Conservation (phyloP, 2,797 vertebrate species). For the Sebastes kiyomatsui region DNA sequence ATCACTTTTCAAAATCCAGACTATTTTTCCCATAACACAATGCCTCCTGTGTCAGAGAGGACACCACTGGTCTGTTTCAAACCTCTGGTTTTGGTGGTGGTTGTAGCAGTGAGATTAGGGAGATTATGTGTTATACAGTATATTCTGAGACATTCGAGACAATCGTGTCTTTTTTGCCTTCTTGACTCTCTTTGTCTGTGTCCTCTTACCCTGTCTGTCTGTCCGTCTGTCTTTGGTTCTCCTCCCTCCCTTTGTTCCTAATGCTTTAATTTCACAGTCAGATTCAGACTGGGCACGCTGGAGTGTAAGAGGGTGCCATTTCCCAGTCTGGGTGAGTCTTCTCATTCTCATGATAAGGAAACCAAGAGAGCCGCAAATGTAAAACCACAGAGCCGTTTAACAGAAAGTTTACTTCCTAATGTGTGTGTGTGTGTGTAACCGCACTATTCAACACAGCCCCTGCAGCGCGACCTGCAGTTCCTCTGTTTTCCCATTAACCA, state of each 20-base stretch:
- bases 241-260: neutral
- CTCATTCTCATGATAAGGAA: conserved; percentile 30
- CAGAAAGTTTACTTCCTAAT: neutral
- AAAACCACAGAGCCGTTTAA: conserved; percentile 39
- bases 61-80: neutral
- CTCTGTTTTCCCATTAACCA: conserved; percentile 60
- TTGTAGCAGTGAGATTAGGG: neutral
- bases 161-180: neutral
- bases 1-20: neutral
- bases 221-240: neutral
- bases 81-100: neutral
- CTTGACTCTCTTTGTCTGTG: neutral
- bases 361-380: conserved; percentile 18
- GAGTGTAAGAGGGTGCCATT: neutral
- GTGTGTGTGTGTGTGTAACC: conserved; percentile 17
- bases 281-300: neutral
- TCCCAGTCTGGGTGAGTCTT: conserved; percentile 1
- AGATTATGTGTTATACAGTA: neutral
- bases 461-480: conserved; percentile 7
- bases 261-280: conserved; percentile 29
- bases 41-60: neutral
- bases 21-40: too few species aligned
- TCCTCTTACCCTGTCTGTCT: neutral
- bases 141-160: neutral
- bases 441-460: neutral